A percentile compares a stretch with the other conserved stretches of the same genome.
These are phyloP conservation scores for Leucophora obtusa DNA, from an alignment of 2,888 invertebrate genomes.

Conservation along the genomic window DNA sequence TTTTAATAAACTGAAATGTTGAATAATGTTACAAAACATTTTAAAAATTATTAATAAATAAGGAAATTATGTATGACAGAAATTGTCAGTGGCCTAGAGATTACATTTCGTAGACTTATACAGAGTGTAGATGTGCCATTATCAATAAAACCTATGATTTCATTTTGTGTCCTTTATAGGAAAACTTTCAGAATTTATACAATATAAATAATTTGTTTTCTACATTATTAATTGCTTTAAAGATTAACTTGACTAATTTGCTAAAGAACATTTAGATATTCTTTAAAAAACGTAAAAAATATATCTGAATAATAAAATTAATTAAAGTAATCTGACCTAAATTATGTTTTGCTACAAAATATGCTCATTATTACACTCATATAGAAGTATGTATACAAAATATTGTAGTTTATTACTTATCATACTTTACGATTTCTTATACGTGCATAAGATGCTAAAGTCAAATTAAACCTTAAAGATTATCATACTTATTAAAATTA, in stretches of 20 bases:
- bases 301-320: background rate
- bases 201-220: background rate
- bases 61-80: too few relatives aligned
- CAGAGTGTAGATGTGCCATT: too few relatives aligned
- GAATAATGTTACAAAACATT: too few relatives aligned
- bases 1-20: too few relatives aligned
- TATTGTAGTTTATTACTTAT: background rate
- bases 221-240: background rate
- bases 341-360: background rate
- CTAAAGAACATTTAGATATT: background rate
- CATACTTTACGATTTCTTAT: background rate
- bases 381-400: background rate
- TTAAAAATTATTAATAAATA: too few relatives aligned
- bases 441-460: background rate
- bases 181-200: background rate
- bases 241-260: background rate
- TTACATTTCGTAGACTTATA: too few relatives aligned
- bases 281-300: background rate
- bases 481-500: conserved; percentile 55
- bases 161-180: too few relatives aligned
- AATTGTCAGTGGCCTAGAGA: too few relatives aligned
- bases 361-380: background rate
- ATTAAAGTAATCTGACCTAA: background rate
- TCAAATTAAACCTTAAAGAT: conserved; percentile 15
- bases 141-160: too few relatives aligned